Conservation (phyloP, 2,888 invertebrate species). For the Eupithecia inturbata region DNA sequence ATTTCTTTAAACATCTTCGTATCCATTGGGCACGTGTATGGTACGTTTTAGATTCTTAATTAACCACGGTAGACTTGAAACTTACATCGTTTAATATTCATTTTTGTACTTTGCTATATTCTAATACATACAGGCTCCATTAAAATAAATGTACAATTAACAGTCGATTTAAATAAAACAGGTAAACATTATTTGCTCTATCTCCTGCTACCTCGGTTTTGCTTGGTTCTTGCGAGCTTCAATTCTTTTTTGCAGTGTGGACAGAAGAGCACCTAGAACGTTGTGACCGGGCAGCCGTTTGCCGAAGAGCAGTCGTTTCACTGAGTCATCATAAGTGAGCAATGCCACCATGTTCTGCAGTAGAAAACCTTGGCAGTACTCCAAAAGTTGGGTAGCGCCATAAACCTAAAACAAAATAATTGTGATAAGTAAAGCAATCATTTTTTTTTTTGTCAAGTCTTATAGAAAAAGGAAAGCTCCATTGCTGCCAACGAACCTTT, state of each 20-base stretch:
- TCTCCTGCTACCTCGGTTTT: slow-evolving; percentile 70
- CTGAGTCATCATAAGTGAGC: slow-evolving; percentile 94
- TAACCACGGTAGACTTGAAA: slow-evolving; percentile 29
- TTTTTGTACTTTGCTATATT: slow-evolving; percentile 30
- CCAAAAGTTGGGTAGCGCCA: slow-evolving; percentile 92
- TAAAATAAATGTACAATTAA: slow-evolving; percentile 29
- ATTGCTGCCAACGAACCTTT: slow-evolving; percentile 84
- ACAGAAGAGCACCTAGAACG: slow-evolving; percentile 91
- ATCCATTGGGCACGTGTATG: neutral
- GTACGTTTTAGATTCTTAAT: neutral
- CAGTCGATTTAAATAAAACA: slow-evolving; percentile 11
- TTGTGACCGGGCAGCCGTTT: slow-evolving; percentile 96
- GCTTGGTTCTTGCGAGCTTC: slow-evolving; percentile 85
- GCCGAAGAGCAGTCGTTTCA: slow-evolving; percentile 93
- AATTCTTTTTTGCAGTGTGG: slow-evolving; percentile 92
- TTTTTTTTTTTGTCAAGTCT: neutral
- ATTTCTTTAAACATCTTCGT: neutral
- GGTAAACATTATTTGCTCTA: slow-evolving; percentile 3
- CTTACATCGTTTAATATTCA: slow-evolving; percentile 13
- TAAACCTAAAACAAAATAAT: slow-evolving; percentile 86
- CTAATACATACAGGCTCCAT: slow-evolving; percentile 9
- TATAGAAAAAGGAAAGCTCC: neutral
- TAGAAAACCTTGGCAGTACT: slow-evolving; percentile 95
- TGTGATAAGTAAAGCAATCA: neutral
- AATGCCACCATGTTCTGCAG: slow-evolving; percentile 97